These are phyloP conservation scores for Homarus americanus DNA, from an alignment of 1,140 invertebrate species.

Conservation along the genomic window DNA sequence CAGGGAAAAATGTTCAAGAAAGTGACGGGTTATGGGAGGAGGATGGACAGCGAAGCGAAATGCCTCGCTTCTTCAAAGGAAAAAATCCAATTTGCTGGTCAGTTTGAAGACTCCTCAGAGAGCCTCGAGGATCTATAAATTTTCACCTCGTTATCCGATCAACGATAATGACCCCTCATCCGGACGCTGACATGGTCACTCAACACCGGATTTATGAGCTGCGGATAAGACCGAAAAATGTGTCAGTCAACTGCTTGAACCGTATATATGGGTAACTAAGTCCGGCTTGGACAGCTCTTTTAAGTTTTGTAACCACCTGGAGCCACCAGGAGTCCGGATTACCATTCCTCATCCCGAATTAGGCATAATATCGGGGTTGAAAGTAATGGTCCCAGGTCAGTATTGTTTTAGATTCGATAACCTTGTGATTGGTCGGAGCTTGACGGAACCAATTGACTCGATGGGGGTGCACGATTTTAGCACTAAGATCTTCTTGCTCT, in stretches of 20 bases:
- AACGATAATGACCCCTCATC: constrained; percentile 20
- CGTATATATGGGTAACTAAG: background rate
- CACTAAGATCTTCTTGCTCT: background rate
- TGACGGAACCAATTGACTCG: background rate
- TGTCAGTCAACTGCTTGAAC: background rate
- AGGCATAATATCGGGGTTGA: background rate
- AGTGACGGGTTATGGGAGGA: too few relatives aligned
- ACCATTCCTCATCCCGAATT: background rate
- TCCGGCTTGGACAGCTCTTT: background rate
- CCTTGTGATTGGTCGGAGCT: background rate
- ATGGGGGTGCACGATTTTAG: background rate
- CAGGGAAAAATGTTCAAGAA: too few relatives aligned
- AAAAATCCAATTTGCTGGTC: background rate
- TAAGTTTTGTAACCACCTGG: background rate
- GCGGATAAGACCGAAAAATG: background rate
- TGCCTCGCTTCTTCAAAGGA: background rate
- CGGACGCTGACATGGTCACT: constrained; percentile 1
- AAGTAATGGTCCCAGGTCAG: background rate
- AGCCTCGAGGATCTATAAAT: constrained; percentile 16
- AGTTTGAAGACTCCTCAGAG: background rate
- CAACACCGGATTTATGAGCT: constrained; percentile 8
- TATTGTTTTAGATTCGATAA: constrained; percentile 42
- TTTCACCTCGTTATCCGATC: constrained; percentile 30
- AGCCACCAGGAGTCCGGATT: background rate
- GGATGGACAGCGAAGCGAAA: too few relatives aligned